These are phyloP conservation scores for Champsocephalus gunnari DNA, from an alignment of 2,797 vertebrate genomes.

Conservation along the genomic window DNA sequence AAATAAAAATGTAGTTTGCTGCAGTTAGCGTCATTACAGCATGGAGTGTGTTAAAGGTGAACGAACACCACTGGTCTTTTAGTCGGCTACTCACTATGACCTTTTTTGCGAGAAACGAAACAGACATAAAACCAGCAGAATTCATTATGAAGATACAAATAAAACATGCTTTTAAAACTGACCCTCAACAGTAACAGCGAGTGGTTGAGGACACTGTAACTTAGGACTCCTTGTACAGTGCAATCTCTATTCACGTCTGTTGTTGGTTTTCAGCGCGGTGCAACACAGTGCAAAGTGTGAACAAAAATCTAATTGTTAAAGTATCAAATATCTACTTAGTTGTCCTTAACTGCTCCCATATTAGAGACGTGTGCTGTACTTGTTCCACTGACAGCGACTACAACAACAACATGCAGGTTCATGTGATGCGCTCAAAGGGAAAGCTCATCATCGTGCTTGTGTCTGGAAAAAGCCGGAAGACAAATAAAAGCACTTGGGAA, in stretches of 20 bases:
- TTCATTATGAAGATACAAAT: constrained; percentile 55
- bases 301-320: constrained; percentile 51
- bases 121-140: constrained; percentile 51
- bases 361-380: constrained; percentile 43
- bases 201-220: constrained; percentile 52
- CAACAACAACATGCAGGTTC: constrained; percentile 69
- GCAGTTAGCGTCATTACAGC: constrained; percentile 49
- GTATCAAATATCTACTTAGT: constrained; percentile 40
- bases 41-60: constrained; percentile 38
- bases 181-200: constrained; percentile 58
- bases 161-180: constrained; percentile 74
- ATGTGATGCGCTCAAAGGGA: constrained; percentile 48
- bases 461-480: constrained; percentile 68
- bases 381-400: constrained; percentile 53
- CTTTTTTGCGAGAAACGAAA: constrained; percentile 34
- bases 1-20: constrained; percentile 51
- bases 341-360: constrained; percentile 46
- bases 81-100: constrained; percentile 48
- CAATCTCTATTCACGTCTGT: constrained; percentile 35
- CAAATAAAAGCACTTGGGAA: constrained; percentile 74
- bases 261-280: constrained; percentile 65
- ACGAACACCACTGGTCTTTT: constrained; percentile 41
- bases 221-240: constrained; percentile 46
- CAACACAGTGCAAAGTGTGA: constrained; percentile 71
- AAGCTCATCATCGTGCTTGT: constrained; percentile 57